These are phyloP conservation scores for Acanthosepion pharaonis DNA, from an alignment of 2,888 invertebrate species.

Conservation along the genomic window DNA sequence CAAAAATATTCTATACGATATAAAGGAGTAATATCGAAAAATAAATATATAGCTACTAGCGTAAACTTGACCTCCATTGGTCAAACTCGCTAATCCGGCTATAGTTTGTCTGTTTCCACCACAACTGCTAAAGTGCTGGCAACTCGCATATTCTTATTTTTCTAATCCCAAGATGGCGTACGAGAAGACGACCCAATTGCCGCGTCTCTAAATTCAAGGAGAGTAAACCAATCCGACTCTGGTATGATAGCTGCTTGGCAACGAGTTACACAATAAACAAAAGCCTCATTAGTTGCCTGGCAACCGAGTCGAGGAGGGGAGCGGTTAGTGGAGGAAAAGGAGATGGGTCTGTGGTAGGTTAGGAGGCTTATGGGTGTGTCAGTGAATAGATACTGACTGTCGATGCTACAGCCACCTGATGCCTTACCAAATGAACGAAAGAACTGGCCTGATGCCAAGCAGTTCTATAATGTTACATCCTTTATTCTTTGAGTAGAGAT, in stretches of 20 bases:
- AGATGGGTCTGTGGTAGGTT: neutral
- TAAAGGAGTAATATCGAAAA: no score
- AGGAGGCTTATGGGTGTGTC: neutral
- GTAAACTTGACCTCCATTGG: no score
- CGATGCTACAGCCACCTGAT: neutral
- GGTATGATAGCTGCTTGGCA: neutral
- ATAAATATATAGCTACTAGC: no score
- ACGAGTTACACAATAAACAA: neutral
- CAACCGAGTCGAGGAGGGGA: neutral
- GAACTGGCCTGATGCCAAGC: neutral
- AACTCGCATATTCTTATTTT: no score
- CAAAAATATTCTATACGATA: no score
- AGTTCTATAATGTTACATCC: neutral
- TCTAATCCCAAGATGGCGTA: no score
- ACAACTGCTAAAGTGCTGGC: no score
- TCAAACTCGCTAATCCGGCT: no score
- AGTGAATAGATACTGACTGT: neutral
- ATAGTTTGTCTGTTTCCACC: no score
- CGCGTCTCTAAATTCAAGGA: neutral
- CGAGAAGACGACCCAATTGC: no score
- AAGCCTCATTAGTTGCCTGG: neutral
- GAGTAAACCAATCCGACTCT: neutral
- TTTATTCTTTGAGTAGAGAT: neutral
- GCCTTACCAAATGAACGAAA: neutral
- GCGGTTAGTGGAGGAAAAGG: no score